Conservation (phyloP, 2,113 vertebrate species). For the Gulo gulo region DNA sequence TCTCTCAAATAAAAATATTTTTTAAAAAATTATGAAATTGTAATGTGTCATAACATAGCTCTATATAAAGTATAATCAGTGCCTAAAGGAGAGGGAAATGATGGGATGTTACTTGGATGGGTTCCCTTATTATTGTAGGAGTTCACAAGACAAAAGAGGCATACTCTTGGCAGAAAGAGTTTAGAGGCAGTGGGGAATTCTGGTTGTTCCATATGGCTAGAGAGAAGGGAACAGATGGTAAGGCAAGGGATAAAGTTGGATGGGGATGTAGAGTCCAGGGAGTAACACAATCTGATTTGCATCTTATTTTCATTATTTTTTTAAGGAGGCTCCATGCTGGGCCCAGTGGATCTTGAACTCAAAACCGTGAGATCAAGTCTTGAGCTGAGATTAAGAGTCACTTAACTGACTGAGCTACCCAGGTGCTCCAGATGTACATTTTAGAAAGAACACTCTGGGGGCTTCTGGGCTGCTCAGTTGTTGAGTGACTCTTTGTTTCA, state of each 20-base stretch:
- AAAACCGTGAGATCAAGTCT: background rate
- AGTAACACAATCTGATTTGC: background rate
- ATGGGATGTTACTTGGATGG: background rate
- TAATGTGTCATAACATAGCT: slow-evolving; percentile 10
- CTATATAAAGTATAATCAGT: background rate
- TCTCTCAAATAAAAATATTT: background rate
- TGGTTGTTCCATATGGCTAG: background rate
- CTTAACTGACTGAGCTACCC: background rate
- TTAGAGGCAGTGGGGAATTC: background rate
- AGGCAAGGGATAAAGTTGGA: background rate
- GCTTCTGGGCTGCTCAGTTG: background rate
- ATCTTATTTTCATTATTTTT: background rate
- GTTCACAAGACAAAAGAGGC: background rate
- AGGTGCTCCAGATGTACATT: background rate
- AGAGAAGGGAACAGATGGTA: background rate
- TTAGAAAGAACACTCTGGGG: background rate
- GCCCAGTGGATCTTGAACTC: background rate
- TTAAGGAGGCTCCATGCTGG: background rate
- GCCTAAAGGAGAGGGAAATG: background rate
- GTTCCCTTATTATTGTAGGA: background rate
- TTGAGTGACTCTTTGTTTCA: background rate
- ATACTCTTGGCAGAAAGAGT: background rate
- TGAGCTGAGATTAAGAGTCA: background rate
- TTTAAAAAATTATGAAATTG: background rate
- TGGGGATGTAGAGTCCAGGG: background rate